Evolutionary conservation across 2,113 vertebrate species (phyloP).

Genomic region (Ochotona princeps): DNA sequence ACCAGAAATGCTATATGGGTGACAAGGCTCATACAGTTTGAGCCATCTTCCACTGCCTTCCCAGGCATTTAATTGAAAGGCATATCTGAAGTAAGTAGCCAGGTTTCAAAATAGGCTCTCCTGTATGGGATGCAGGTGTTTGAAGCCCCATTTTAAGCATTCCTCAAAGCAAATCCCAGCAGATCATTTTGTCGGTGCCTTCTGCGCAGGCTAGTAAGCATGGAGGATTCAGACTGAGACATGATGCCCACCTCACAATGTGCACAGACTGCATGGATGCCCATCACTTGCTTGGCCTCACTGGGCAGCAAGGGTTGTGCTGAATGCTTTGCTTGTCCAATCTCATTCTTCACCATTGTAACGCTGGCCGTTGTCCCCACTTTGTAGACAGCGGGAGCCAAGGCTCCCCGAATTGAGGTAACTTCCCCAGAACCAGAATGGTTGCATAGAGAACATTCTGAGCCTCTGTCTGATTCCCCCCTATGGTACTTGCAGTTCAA

Average conservation of each 20-base stretch:
- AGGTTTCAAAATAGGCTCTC: no score
- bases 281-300: neutral
- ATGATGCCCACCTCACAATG: neutral
- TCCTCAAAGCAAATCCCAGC: no score
- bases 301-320: neutral
- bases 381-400: neutral
- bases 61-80: no score
- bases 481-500: neutral
- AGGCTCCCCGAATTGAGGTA: neutral
- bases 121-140: no score
- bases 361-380: neutral
- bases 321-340: neutral
- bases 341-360: neutral
- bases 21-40: no score
- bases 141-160: no score
- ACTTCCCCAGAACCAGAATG: neutral
- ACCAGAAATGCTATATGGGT: no score
- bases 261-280: neutral
- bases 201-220: neutral
- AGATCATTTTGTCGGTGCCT: conserved; percentile 14
- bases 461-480: neutral
- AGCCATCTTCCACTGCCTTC: no score
- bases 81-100: no score
- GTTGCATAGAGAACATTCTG: neutral
- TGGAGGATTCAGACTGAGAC: neutral